Conservation (phyloP, 2,888 invertebrate species). For the Archips crataeganus region DNA sequence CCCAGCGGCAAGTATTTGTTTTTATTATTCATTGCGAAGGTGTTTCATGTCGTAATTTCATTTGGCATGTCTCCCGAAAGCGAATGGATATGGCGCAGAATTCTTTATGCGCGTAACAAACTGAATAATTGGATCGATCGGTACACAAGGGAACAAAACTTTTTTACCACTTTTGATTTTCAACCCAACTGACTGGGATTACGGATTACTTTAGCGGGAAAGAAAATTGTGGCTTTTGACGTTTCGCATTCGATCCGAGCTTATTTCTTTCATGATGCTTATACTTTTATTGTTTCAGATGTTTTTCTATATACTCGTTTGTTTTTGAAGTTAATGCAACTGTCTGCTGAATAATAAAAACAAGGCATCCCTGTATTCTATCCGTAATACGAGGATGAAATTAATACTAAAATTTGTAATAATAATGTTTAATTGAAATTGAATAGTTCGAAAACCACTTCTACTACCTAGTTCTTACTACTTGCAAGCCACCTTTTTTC, state of each 20-base stretch:
- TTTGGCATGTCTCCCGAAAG: conserved; percentile 37
- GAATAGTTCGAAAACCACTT: no score
- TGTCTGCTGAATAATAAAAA: background rate
- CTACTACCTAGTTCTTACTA: no score
- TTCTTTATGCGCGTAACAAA: conserved; percentile 16
- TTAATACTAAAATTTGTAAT: no score
- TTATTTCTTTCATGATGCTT: background rate
- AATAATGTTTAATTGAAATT: no score
- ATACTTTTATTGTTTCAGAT: background rate
- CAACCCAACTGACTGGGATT: background rate
- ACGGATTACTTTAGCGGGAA: background rate
- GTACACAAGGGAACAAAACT: background rate
- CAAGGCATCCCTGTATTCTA: background rate
- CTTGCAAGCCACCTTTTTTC: no score
- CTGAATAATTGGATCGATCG: conserved; percentile 2
- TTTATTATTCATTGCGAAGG: conserved; percentile 13
- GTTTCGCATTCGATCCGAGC: background rate
- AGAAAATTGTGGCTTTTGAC: background rate
- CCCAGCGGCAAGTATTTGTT: background rate
- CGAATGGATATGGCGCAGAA: conserved; percentile 27
- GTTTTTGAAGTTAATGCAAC: background rate
- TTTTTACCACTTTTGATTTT: background rate
- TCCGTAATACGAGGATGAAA: no score
- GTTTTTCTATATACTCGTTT: background rate
- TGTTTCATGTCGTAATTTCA: conserved; percentile 36